phyloP scores from a whole-genome alignment of 2,888 invertebrate genomes.

The Tenthredo amoena region DNA sequence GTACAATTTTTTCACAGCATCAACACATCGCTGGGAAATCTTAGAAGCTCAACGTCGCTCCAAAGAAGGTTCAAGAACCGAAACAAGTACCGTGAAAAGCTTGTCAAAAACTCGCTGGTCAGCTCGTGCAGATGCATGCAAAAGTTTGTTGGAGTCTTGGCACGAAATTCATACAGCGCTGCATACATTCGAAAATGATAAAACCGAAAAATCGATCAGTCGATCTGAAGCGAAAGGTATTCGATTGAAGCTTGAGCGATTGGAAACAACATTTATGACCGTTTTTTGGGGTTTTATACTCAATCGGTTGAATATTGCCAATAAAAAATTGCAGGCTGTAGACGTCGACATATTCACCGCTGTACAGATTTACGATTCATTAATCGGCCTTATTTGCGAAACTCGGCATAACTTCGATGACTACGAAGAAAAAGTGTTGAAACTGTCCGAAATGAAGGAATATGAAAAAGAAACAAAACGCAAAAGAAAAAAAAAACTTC shows the following conservation, averaged over 20 bases:
- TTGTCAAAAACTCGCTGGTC: constrained; percentile 55
- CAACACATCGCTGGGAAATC: constrained; percentile 49
- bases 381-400: constrained; percentile 29
- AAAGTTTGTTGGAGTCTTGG: constrained; percentile 55
- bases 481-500: constrained; percentile 18
- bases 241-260: constrained; percentile 53
- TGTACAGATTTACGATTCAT: constrained; percentile 53
- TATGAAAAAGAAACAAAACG: constrained; percentile 29
- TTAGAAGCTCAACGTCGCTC: background rate
- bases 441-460: constrained; percentile 11
- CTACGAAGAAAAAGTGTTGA: constrained; percentile 36
- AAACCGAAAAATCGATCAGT: constrained; percentile 51
- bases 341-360: constrained; percentile 54
- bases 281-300: constrained; percentile 55
- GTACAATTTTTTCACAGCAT: constrained; percentile 44
- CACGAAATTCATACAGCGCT: constrained; percentile 53
- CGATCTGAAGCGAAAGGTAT: constrained; percentile 55
- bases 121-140: constrained; percentile 55
- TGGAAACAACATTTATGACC: constrained; percentile 56
- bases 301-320: constrained; percentile 46
- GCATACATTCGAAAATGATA: constrained; percentile 50
- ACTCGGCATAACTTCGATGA: constrained; percentile 37
- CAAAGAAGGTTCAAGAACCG: background rate
- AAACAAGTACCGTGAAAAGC: constrained; percentile 22
- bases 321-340: constrained; percentile 53